Percentiles rank a stretch among this genome's conserved stretches.
Conservation (phyloP, 2,113 vertebrate genomes). For the Cnemophilus loriae region DNA sequence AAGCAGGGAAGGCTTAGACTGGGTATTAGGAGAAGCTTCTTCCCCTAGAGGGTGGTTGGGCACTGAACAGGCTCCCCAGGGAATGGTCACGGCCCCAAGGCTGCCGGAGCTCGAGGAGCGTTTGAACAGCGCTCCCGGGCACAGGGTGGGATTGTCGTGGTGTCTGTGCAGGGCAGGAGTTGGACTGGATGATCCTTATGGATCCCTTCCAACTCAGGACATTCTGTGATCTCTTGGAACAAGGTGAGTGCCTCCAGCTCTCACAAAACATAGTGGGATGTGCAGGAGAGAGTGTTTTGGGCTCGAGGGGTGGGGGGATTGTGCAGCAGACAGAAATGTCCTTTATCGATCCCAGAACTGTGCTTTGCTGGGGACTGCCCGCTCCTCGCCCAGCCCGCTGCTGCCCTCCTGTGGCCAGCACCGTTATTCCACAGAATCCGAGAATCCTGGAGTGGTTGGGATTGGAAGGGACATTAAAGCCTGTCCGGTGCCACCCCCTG, state of each 20-base stretch:
- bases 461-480: background rate
- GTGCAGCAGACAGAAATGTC: background rate
- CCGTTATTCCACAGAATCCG: background rate
- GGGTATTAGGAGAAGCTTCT: background rate
- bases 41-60: background rate
- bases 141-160: background rate
- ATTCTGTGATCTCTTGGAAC: background rate
- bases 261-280: background rate
- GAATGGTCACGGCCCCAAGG: background rate
- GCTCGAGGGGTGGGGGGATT: background rate
- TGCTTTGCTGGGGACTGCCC: background rate
- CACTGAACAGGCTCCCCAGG: background rate
- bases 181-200: background rate
- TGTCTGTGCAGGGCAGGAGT: background rate
- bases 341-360: accelerated
- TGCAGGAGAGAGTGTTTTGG: background rate
- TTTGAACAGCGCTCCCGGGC: background rate
- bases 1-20: background rate
- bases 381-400: background rate
- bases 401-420: background rate
- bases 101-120: accelerated
- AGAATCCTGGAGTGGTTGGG: background rate
- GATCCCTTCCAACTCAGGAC: background rate
- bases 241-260: background rate
- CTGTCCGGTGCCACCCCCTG: background rate